Evolutionary conservation across 2,113 vertebrate genomes (phyloP).

Genomic region (Platichthys flesus): DNA sequence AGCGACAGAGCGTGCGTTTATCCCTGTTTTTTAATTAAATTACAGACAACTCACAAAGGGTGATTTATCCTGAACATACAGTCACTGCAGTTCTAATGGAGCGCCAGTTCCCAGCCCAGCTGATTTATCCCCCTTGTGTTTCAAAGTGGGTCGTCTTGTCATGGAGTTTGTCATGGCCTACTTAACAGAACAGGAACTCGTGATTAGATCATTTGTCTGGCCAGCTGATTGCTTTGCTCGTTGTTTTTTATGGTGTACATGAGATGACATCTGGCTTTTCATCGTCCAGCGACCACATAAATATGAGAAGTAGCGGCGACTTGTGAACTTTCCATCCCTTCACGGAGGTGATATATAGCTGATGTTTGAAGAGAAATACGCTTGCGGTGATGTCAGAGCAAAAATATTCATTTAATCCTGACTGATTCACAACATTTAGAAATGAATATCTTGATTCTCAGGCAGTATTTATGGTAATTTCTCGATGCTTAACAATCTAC

Average conservation of each 20-base stretch:
- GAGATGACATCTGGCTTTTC: slow-evolving; percentile 22
- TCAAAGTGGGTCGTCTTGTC: slow-evolving; percentile 69
- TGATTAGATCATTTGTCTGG: slow-evolving; percentile 74
- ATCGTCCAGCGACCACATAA: slow-evolving; percentile 1
- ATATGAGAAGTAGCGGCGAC: neutral
- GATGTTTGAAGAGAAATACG: slow-evolving; percentile 1
- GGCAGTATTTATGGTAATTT: too few relatives aligned
- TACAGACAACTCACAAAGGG: slow-evolving; percentile 68
- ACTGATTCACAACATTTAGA: neutral
- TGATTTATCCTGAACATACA: slow-evolving; percentile 63
- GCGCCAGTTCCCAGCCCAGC: slow-evolving; percentile 58
- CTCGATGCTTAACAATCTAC: neutral
- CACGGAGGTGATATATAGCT: neutral
- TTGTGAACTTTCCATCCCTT: neutral
- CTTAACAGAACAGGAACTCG: slow-evolving; percentile 63
- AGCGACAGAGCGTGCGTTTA: slow-evolving; percentile 62
- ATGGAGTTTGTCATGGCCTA: slow-evolving; percentile 74
- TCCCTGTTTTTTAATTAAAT: slow-evolving; percentile 81
- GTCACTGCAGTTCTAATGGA: slow-evolving; percentile 67
- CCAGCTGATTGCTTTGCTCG: slow-evolving; percentile 46
- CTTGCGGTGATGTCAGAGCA: neutral
- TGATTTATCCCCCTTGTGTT: slow-evolving; percentile 64
- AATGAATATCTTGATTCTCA: neutral
- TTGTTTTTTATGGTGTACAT: slow-evolving; percentile 32
- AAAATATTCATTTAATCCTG: neutral